phyloP scores from a whole-genome alignment of 2,888 invertebrate genomes.

The Opisthograptis luteolata region DNA sequence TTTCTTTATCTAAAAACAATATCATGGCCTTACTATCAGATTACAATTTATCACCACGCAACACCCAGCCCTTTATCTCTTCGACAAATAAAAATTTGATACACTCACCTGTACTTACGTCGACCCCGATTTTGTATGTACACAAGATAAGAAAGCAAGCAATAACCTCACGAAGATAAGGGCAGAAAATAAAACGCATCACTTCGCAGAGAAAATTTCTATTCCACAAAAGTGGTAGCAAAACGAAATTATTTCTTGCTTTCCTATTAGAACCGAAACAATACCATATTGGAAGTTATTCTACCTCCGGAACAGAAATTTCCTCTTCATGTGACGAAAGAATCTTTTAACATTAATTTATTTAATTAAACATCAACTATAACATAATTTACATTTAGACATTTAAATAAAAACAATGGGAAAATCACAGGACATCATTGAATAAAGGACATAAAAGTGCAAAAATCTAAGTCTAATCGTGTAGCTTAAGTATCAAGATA shows the following conservation, averaged over 20 bases:
- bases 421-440: slow-evolving; percentile 51
- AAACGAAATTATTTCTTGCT: slow-evolving; percentile 69
- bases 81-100: slow-evolving; percentile 62
- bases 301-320: slow-evolving; percentile 82
- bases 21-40: slow-evolving; percentile 42
- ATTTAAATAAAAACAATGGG: slow-evolving; percentile 67
- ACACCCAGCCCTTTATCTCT: slow-evolving; percentile 50
- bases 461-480: slow-evolving; percentile 45
- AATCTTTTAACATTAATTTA: slow-evolving; percentile 36
- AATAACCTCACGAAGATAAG: slow-evolving; percentile 59
- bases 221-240: slow-evolving; percentile 63
- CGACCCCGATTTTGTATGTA: slow-evolving; percentile 70
- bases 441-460: slow-evolving; percentile 47
- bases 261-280: slow-evolving; percentile 59
- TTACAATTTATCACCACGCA: slow-evolving; percentile 34
- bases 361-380: slow-evolving; percentile 39
- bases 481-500: slow-evolving; percentile 29
- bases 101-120: slow-evolving; percentile 69
- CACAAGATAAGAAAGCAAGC: slow-evolving; percentile 82
- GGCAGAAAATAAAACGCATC: slow-evolving; percentile 64
- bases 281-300: slow-evolving; percentile 55
- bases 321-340: slow-evolving; percentile 71
- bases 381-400: slow-evolving; percentile 47
- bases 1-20: slow-evolving; percentile 42
- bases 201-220: slow-evolving; percentile 82